These are phyloP conservation scores for Pterocles burchelli DNA, from an alignment of 2,113 vertebrate genomes.

Conservation along the genomic window DNA sequence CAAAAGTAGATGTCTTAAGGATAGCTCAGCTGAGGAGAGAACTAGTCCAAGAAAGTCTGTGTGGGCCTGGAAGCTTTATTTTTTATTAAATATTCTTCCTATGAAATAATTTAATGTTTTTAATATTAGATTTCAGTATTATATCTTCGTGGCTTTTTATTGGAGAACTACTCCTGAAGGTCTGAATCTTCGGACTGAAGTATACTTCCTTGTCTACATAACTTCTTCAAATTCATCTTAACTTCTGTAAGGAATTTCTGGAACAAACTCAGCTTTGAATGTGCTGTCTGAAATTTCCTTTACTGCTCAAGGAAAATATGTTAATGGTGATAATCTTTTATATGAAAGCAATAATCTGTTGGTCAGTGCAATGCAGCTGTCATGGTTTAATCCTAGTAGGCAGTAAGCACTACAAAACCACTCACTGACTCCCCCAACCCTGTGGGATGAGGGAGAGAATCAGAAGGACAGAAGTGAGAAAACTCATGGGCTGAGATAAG, in stretches of 20 bases:
- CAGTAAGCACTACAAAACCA: fast-evolving
- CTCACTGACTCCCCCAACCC: fast-evolving
- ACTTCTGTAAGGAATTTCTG: not conserved
- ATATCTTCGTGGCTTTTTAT: not conserved
- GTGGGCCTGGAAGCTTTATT: not conserved
- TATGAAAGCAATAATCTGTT: not conserved
- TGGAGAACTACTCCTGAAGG: not conserved
- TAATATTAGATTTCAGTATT: not conserved
- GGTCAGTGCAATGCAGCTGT: not conserved
- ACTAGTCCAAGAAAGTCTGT: not conserved
- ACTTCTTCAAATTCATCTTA: not conserved
- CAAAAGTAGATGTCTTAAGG: not conserved
- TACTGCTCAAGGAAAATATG: not conserved
- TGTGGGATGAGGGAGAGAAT: too few species aligned
- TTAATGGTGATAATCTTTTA: fast-evolving
- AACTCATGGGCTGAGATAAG: too few species aligned
- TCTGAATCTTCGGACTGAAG: not conserved
- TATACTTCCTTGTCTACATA: not conserved
- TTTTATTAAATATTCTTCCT: not conserved
- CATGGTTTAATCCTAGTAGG: not conserved
- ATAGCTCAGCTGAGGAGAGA: not conserved
- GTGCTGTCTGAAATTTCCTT: not conserved
- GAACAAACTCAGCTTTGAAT: not conserved
- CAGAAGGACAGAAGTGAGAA: too few species aligned
- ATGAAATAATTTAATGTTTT: not conserved